Conservation (phyloP, 1,140 invertebrate species). For the Bradynema listronoti region DNA sequence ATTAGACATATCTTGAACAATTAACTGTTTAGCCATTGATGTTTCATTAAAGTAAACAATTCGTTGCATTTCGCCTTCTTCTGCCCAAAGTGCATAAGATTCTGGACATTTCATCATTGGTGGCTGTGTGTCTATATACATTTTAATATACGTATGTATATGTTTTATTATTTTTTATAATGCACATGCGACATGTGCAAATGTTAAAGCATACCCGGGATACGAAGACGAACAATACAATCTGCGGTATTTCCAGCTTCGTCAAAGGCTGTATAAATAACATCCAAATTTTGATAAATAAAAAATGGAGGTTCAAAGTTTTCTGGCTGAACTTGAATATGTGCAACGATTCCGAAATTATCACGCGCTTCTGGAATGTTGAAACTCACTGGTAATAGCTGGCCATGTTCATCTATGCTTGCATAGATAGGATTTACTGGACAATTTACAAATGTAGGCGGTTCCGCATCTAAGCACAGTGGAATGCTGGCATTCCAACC, state of each 20-base stretch:
- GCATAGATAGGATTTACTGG: slow-evolving; percentile 83
- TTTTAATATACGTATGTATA: too few relatives aligned
- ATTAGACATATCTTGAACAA: slow-evolving; percentile 79
- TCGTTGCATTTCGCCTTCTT: slow-evolving; percentile 80
- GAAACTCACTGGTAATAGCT: slow-evolving; percentile 79
- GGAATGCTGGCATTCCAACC: slow-evolving; percentile 89
- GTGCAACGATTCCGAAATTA: slow-evolving; percentile 83
- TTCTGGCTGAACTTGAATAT: slow-evolving; percentile 75
- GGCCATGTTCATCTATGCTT: slow-evolving; percentile 75
- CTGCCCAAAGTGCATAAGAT: slow-evolving; percentile 84
- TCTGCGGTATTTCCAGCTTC: slow-evolving; percentile 93
- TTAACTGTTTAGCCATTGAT: slow-evolving; percentile 70
- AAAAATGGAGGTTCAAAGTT: slow-evolving; percentile 80
- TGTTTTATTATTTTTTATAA: too few relatives aligned
- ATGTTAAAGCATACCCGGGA: too few relatives aligned
- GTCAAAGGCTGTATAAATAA: slow-evolving; percentile 90
- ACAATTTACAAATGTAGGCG: slow-evolving; percentile 89
- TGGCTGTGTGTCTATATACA: slow-evolving; percentile 73
- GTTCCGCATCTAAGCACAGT: slow-evolving; percentile 89
- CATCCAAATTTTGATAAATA: slow-evolving; percentile 71
- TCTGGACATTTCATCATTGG: slow-evolving; percentile 87
- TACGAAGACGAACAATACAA: slow-evolving; percentile 69
- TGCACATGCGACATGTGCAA: too few relatives aligned
- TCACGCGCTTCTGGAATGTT: slow-evolving; percentile 83
- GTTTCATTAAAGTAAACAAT: slow-evolving; percentile 87